Evolutionary conservation across 2,888 invertebrate genomes (phyloP).

Genomic region (Thymelicus lineola): DNA sequence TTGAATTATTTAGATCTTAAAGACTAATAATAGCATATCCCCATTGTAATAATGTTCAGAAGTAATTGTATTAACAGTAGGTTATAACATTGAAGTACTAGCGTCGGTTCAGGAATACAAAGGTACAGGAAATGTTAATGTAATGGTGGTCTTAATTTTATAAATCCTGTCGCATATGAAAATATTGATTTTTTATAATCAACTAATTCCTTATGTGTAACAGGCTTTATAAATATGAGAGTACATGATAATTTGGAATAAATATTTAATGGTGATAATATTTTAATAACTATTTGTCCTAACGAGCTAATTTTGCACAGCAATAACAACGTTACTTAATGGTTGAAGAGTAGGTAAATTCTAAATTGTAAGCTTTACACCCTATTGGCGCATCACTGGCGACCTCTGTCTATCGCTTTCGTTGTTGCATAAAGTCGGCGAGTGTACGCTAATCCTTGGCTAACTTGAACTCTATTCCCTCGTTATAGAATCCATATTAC

Average conservation of each 20-base stretch:
- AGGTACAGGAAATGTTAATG: no score
- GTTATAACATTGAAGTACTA: no score
- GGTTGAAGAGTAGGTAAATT: conserved; percentile 14
- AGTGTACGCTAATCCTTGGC: conserved; percentile 19
- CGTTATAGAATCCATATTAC: conserved; percentile 19
- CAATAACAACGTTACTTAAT: conserved; percentile 14
- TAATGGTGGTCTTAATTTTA: no score
- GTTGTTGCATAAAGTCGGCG: conserved; percentile 43
- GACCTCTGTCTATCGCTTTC: conserved; percentile 44
- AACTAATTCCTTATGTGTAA: no score
- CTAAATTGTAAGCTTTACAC: conserved; percentile 31
- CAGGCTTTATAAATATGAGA: neutral
- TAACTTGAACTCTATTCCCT: conserved; percentile 21
- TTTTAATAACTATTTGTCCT: conserved; percentile 15
- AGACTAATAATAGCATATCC: no score
- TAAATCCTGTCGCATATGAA: no score
- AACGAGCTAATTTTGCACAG: conserved; percentile 33
- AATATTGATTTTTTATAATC: no score
- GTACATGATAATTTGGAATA: neutral
- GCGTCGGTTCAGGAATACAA: no score
- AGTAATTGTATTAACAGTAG: no score
- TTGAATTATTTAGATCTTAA: no score
- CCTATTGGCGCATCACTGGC: conserved; percentile 28
- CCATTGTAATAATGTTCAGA: no score
- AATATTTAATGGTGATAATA: neutral